phyloP scores from a whole-genome alignment of 2,888 invertebrate species.

The Nymphalis c-album region DNA sequence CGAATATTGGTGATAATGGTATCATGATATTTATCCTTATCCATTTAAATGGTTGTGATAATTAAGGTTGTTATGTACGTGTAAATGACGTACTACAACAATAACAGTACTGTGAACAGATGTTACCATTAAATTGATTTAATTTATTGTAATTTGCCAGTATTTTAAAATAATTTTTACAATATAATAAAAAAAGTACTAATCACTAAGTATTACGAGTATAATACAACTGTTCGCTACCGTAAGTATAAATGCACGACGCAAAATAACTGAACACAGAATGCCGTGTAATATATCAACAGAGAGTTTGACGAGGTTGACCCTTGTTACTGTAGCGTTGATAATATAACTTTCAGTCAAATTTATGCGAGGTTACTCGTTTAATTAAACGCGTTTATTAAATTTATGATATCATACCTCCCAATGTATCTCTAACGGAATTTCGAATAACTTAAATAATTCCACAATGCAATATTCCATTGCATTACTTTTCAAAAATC shows the following conservation, averaged over 20 bases:
- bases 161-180: too few species aligned
- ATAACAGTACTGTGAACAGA: too few species aligned
- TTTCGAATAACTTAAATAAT: too few species aligned
- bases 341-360: constrained; percentile 1
- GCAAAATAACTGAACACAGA: not conserved
- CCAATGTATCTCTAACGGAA: not conserved
- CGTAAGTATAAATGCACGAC: not conserved
- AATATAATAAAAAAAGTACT: not conserved
- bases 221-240: not conserved
- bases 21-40: too few species aligned
- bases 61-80: too few species aligned
- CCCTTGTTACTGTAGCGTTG: constrained; percentile 13
- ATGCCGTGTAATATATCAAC: not conserved
- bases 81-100: too few species aligned
- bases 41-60: too few species aligned
- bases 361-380: not conserved
- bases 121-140: too few species aligned
- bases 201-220: not conserved
- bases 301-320: constrained; percentile 10
- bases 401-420: not conserved
- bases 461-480: too few species aligned
- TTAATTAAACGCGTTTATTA: constrained; percentile 4
- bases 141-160: too few species aligned
- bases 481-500: too few species aligned
- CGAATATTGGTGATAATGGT: too few species aligned